Conservation (phyloP, 2,113 vertebrate genomes). For the Serilophus lunatus region DNA sequence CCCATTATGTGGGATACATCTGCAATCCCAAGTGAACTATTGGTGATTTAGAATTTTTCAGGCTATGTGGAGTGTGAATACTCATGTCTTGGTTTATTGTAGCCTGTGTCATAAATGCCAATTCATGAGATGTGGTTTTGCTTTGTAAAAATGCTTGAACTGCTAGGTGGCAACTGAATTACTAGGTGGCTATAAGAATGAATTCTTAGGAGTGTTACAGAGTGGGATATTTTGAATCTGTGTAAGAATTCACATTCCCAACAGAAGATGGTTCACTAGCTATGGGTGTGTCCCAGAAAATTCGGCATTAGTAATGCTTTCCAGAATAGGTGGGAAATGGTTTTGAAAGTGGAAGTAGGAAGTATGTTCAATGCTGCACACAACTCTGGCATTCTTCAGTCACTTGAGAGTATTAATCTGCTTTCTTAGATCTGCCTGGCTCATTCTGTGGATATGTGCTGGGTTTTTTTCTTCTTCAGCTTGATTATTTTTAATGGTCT, state of each 20-base stretch:
- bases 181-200: background rate
- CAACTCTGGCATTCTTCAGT: background rate
- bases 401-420: background rate
- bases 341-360: slow-evolving; percentile 9
- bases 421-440: background rate
- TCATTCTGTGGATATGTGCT: background rate
- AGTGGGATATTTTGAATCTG: background rate
- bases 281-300: background rate
- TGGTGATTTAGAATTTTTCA: background rate
- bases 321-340: background rate
- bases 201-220: background rate
- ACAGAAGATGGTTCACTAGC: background rate
- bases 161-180: background rate
- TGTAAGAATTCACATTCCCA: background rate
- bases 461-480: background rate
- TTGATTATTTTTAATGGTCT: background rate
- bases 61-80: fast-evolving
- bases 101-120: background rate
- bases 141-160: background rate
- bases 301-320: slow-evolving; percentile 17
- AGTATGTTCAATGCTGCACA: background rate
- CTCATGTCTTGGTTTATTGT: background rate
- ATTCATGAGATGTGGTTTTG: background rate
- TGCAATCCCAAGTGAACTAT: background rate
- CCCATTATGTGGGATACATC: background rate